A percentile compares a stretch with the other conserved stretches of the same genome.
Evolutionary conservation across 2,888 invertebrate species (phyloP).

Genomic region (Amblyjoppa fuscipennis): DNA sequence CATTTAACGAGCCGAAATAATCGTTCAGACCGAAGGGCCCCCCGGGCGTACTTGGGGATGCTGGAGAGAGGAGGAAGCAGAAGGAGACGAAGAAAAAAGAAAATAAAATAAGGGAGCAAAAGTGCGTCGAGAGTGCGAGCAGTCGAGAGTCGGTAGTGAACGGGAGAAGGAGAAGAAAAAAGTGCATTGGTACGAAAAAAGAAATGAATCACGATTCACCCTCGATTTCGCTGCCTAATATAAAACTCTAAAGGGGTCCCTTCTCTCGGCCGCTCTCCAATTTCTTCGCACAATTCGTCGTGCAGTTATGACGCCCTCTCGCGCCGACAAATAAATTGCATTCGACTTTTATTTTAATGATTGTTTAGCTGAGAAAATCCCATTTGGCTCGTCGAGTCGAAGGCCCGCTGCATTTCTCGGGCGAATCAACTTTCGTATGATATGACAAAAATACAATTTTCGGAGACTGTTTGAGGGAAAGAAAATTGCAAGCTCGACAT

Average conservation of each 20-base stretch:
- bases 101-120: conserved; percentile 55
- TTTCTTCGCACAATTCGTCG: conserved; percentile 54
- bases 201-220: conserved; percentile 64
- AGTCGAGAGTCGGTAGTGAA: conserved; percentile 29
- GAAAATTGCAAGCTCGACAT: background rate
- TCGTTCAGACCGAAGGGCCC: conserved; percentile 69
- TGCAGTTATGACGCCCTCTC: conserved; percentile 38
- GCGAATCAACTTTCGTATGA: background rate
- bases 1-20: conserved; percentile 76
- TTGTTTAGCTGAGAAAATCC: background rate
- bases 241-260: conserved; percentile 47
- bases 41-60: conserved; percentile 42
- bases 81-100: conserved; percentile 7
- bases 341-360: background rate
- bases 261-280: conserved; percentile 33
- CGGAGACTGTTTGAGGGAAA: too few relatives aligned
- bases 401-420: background rate
- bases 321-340: conserved; percentile 8
- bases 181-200: conserved; percentile 25
- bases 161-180: conserved; percentile 26
- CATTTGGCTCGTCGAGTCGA: background rate
- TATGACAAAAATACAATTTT: background rate
- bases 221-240: conserved; percentile 61
- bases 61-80: conserved; percentile 33
- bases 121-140: conserved; percentile 56